Conservation (phyloP, 2,888 invertebrate genomes). For the Plebejus anna region DNA sequence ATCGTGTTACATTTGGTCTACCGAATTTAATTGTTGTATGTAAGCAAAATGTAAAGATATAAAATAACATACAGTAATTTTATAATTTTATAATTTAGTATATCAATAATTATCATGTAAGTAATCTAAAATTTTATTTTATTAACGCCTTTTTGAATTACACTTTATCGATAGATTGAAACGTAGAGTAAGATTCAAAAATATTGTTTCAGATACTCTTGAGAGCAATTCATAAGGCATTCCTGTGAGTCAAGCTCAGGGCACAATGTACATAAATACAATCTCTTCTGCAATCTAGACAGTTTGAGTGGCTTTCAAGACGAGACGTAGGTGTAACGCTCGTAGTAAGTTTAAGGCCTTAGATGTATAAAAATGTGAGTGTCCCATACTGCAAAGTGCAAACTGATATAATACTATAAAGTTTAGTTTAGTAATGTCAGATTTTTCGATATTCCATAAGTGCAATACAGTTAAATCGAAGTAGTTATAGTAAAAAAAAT, state of each 20-base stretch:
- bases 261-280: slow-evolving; percentile 7
- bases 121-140: no score
- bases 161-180: neutral
- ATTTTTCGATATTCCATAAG: neutral
- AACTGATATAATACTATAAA: no score
- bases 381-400: no score
- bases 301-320: slow-evolving; percentile 18
- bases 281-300: slow-evolving; percentile 15
- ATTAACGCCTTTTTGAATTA: no score
- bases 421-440: neutral
- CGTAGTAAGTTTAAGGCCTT: neutral
- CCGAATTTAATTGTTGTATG: neutral
- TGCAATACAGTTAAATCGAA: neutral
- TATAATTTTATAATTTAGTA: no score
- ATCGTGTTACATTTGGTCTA: neutral
- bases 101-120: no score
- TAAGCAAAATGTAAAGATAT: no score
- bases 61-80: no score
- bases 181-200: neutral
- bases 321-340: neutral
- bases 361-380: neutral
- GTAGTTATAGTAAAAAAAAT: no score
- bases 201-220: neutral
- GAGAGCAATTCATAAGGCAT: slow-evolving; percentile 8
- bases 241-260: neutral